A percentile compares a stretch with the other conserved stretches of the same genome.
Conservation (phyloP, 2,888 invertebrate species). For the Melipona beecheii region DNA sequence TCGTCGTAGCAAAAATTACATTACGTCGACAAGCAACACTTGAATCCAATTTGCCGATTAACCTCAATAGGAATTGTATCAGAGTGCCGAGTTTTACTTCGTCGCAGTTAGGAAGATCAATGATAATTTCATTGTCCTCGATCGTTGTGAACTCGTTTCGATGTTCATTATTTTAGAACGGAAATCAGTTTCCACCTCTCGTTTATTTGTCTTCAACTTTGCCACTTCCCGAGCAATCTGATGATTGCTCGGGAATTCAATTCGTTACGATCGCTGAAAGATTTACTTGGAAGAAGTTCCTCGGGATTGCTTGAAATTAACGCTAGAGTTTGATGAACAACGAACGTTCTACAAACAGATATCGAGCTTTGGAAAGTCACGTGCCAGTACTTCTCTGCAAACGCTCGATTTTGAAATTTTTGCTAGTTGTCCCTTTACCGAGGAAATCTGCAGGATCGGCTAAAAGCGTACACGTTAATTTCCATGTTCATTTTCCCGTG, state of each 20-base stretch:
- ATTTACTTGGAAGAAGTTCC: not conserved
- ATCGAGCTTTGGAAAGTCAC: not conserved
- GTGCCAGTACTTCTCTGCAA: not conserved
- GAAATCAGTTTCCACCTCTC: not conserved
- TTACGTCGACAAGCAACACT: not conserved
- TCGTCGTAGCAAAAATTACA: not conserved
- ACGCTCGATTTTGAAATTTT: not conserved
- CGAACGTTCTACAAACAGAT: not conserved
- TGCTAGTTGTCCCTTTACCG: not conserved
- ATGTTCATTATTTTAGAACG: not conserved
- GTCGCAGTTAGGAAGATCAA: not conserved
- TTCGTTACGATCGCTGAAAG: not conserved
- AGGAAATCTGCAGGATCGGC: constrained; percentile 8
- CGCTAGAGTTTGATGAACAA: not conserved
- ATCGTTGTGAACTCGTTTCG: constrained; percentile 8
- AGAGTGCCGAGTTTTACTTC: not conserved
- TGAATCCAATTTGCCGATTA: not conserved
- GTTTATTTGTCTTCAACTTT: not conserved
- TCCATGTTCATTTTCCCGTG: constrained; percentile 20
- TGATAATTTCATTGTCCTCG: not conserved
- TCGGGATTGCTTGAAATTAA: not conserved
- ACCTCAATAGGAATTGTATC: not conserved
- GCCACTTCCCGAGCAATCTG: not conserved
- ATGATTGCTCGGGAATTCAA: not conserved
- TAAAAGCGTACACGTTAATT: constrained; percentile 38